Conservation (phyloP, 2,888 invertebrate species). For the Reticulitermes lucifugus region DNA sequence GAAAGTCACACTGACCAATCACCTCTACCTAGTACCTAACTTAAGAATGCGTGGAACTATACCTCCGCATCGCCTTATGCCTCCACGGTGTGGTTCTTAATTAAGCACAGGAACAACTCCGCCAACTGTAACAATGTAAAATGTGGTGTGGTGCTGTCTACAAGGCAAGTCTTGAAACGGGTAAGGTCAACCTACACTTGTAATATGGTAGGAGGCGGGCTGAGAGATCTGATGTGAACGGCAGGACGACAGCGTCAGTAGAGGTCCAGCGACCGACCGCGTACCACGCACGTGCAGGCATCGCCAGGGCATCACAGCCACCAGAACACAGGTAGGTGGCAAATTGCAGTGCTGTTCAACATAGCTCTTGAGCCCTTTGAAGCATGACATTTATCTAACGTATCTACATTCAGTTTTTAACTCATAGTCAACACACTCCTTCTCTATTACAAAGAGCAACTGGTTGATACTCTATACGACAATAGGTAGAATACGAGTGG, state of each 20-base stretch:
- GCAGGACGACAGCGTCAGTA: constrained; percentile 9
- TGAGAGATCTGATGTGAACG: not conserved
- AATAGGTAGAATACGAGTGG: no score
- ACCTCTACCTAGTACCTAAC: no score
- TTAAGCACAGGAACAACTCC: no score
- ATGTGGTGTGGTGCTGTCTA: no score
- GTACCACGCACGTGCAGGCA: not conserved
- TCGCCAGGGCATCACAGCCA: not conserved
- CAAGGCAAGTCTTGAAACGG: not conserved
- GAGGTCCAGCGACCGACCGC: constrained; percentile 17
- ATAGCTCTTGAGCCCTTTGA: not conserved
- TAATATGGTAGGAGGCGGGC: not conserved
- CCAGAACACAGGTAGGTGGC: not conserved
- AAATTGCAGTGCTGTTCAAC: not conserved
- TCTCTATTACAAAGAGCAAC: not conserved
- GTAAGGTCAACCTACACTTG: not conserved
- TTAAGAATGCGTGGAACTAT: no score
- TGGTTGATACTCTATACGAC: not conserved
- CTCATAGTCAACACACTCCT: no score
- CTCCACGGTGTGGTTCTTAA: no score
- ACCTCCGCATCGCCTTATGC: no score
- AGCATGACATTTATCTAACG: not conserved
- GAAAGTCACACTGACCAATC: no score
- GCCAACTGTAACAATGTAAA: no score
- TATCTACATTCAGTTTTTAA: not conserved